Evolutionary conservation across 2,113 vertebrate genomes (phyloP).

Genomic region (Phaethornis superciliosus): DNA sequence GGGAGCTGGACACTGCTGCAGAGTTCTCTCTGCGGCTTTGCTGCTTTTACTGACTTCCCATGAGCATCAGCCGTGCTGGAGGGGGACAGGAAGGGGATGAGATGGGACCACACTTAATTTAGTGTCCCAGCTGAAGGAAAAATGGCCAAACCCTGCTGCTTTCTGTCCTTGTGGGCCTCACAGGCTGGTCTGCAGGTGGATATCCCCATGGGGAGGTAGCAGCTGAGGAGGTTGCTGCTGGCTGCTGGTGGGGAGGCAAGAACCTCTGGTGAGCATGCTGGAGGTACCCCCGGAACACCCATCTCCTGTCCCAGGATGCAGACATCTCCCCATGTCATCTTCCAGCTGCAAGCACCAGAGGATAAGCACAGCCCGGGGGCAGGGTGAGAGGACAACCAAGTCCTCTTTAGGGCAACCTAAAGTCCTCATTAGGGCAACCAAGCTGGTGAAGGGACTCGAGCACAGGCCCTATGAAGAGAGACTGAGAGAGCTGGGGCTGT

Average conservation of each 20-base stretch:
- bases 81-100: neutral
- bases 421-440: too few relatives aligned
- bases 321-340: neutral
- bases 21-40: neutral
- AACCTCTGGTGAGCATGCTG: neutral
- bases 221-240: too few relatives aligned
- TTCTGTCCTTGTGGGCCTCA: rapidly evolving
- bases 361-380: rapidly evolving
- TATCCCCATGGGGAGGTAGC: neutral
- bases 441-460: too few relatives aligned
- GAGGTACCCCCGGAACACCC: rapidly evolving
- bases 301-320: rapidly evolving
- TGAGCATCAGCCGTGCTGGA: neutral
- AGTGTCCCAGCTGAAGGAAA: neutral
- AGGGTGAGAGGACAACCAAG: rapidly evolving
- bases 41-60: neutral
- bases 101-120: neutral
- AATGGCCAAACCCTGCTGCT: neutral
- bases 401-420: too few relatives aligned
- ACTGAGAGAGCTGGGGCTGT: too few relatives aligned
- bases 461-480: too few relatives aligned
- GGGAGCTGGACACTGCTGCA: neutral
- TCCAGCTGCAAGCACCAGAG: neutral
- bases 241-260: neutral
- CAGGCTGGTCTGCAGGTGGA: neutral